Evolutionary conservation across 2,888 invertebrate genomes (phyloP), one percentile per base, ranked within the genome.

Genomic region (Trichogramma evanescens): DNA sequence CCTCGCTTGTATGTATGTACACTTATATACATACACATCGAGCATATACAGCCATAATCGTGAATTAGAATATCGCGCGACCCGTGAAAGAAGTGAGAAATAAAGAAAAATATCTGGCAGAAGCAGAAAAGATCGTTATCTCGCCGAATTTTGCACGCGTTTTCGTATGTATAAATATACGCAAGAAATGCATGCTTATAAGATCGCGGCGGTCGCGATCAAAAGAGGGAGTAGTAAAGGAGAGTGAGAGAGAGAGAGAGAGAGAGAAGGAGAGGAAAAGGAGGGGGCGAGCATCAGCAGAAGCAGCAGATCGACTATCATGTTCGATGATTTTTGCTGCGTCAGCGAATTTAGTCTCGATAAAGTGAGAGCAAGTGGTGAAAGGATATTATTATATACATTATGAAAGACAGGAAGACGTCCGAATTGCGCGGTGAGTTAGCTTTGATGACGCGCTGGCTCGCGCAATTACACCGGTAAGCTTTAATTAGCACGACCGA

Each of bases 31-130:
- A 26, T 26, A 26, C 26, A 26, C 26, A 26, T 26, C 26, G 26
- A 26, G 26, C 26, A 26, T 26, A 26, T 26, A 26, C 26, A 43
- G 53, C 65, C 61, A 65, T 63, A 65, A 26, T 68, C 68, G 67
- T 69, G 69, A 69, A 69, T 69, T 68, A 68, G 69, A 69, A 69
- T 69, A 67, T 68, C 63, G 53, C 26, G 52, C 41, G 50, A 6
- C 13, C 9, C 38, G 4, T 5, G 41, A 55, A 40, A 45, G 10
- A 40, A 38, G 10, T 26, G 26, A 26, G 26, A 26, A 26, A 26
- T 26, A 26, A 26, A 26, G 26, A 26, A 26, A 26, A 26, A 26
- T 26, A 49, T 7, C 10, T 42, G 52, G 40, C 40, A 10, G 2
- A 13, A 13, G 54, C 26, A 55, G 38, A 48, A 40, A 6, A 58